Base-by-base conservation (phyloP, 2,888 invertebrate species). In the Mythimna loreyi region DNA sequence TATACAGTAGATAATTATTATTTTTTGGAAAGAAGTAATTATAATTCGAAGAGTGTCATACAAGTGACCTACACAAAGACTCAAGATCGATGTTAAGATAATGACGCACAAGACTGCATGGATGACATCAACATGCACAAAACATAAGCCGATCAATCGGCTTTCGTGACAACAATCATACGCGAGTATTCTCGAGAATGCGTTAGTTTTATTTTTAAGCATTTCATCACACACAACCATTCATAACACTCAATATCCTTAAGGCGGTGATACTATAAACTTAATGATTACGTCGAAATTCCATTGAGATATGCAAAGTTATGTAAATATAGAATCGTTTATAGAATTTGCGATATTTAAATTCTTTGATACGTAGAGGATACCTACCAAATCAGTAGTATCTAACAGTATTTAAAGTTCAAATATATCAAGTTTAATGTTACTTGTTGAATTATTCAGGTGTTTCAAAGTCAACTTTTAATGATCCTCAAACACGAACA, bases 401-500 rank as follows among this genome's bases (percentile, higher is more conserved):
- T 59, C 5, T 62, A 67, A 58, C 45, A 47, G 60, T 73, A 63
- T 47, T n/a, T 61, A 33, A 58, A 69, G 62, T 69, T 68, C 53
- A 68, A 49, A 50, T 49, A 58, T 52, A 64, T 56, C 33, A 57
- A 71, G 72, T 72, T 72, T 33, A 58, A 60, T 56, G 47, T 43
- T 64, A 69, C 40, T 60, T 13, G 55, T 59, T 62, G 61, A 33
- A 75, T 67, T 23, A 62, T 76, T 56, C 75, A 56, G 23, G 56
- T 57, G 30, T 67, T 63, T 68, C 69, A 80, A 74, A 74, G 80
- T 64, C 60, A 76, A 49, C 11, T 64, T 70, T 60, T 67, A 78
- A 81, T 83, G 60, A 36, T 65, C 25, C 9, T 8, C 13, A 60
- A 59, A 60, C 81, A 82, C 81, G 81, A 67, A 73, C 76, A 78